Conservation (phyloP, 2,888 invertebrate species). For the Notodonta ziczac region DNA sequence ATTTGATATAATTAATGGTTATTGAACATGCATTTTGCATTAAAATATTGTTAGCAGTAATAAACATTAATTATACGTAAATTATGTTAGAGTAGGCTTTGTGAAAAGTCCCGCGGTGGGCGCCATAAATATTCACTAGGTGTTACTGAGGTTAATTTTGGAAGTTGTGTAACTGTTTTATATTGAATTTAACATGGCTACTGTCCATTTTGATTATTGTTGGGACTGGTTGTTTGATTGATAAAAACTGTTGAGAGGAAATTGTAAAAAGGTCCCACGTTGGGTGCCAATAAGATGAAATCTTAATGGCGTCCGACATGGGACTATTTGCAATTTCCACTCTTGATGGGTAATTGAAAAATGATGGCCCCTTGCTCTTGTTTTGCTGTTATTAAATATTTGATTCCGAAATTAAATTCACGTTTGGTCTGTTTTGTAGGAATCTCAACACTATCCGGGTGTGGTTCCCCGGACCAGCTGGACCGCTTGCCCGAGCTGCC, state of each 20-base stretch:
- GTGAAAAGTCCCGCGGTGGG: slow-evolving; percentile 25
- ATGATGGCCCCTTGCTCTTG: neutral
- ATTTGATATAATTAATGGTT: slow-evolving; percentile 42
- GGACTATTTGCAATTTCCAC: neutral
- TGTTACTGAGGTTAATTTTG: slow-evolving; percentile 11
- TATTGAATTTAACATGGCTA: slow-evolving; percentile 5
- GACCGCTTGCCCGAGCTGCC: slow-evolving; percentile 91
- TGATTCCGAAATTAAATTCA: neutral
- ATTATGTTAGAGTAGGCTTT: slow-evolving; percentile 15
- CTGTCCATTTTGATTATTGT: slow-evolving; percentile 8
- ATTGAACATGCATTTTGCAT: slow-evolving; percentile 41
- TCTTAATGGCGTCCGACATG: neutral
- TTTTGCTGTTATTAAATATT: neutral
- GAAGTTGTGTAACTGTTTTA: slow-evolving; percentile 8
- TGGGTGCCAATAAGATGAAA: slow-evolving; percentile 33
- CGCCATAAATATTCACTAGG: slow-evolving; percentile 22
- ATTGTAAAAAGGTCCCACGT: slow-evolving; percentile 22
- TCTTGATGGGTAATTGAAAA: neutral
- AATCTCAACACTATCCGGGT: slow-evolving; percentile 92
- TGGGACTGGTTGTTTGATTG: slow-evolving; percentile 15
- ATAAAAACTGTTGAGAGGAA: slow-evolving; percentile 15
- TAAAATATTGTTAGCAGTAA: slow-evolving; percentile 25
- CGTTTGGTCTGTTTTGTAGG: slow-evolving; percentile 77
- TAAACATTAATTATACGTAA: slow-evolving; percentile 26
- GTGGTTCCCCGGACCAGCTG: slow-evolving; percentile 90